phyloP scores from a whole-genome alignment of 23 tunicate species.

The Styela plicata region DNA sequence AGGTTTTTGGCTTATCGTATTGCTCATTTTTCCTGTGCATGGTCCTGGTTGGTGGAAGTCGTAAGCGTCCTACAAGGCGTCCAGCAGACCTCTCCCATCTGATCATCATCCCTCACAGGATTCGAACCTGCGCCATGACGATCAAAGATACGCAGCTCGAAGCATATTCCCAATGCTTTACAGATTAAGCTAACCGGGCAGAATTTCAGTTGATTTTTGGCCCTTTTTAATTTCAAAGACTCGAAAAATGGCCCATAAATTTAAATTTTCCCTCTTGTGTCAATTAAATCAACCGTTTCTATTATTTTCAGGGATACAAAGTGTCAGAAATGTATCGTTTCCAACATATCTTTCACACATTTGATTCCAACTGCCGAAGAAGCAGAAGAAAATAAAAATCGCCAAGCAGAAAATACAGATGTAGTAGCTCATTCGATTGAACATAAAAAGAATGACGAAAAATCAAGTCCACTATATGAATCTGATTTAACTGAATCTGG shows the following conservation, averaged over 20 bases:
- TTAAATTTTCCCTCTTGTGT: no score
- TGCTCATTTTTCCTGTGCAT: no score
- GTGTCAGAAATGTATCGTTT: conserved; percentile 7
- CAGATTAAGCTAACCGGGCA: no score
- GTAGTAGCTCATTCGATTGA: background rate
- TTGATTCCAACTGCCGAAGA: conserved; percentile 7
- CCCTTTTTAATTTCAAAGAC: no score
- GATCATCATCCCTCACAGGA: background rate
- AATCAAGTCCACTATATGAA: conserved; percentile 17
- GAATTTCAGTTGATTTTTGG: no score
- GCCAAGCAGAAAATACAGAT: background rate
- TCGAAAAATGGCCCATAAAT: no score
- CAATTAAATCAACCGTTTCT: background rate
- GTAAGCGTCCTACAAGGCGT: no score
- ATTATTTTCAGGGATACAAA: conserved; percentile 57
- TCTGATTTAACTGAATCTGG: conserved; percentile 59
- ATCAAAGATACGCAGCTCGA: no score
- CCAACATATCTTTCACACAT: conserved; percentile 47
- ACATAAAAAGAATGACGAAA: background rate
- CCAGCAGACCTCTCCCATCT: conserved; percentile 4
- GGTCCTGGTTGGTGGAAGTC: no score
- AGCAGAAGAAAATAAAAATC: background rate
- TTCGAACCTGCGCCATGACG: no score
- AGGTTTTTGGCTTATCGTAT: no score
- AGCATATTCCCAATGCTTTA: no score